Base-by-base conservation (phyloP, 1,140 invertebrate species). In the Homalodisca vitripennis region DNA sequence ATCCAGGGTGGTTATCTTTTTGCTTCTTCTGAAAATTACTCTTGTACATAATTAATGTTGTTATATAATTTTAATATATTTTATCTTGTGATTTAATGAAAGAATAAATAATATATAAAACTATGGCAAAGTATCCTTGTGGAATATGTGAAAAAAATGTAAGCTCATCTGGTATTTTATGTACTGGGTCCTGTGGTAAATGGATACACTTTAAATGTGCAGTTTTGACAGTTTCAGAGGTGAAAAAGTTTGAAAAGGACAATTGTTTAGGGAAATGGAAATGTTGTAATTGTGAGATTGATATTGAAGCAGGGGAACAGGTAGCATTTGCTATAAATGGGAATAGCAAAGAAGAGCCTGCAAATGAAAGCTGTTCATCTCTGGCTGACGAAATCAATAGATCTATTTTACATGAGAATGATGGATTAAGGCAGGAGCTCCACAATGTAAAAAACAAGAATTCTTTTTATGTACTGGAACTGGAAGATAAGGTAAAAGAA, bases 81-180 rank as follows among this genome's bases (percentile, higher is more conserved):
- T n/a, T n/a, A n/a, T n/a, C n/a, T n/a, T n/a, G n/a, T n/a, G n/a
- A n/a, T n/a, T n/a, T n/a, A n/a, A n/a, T n/a, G n/a, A n/a, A n/a
- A n/a, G n/a, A n/a, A n/a, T n/a, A n/a, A n/a, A n/a, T n/a, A n/a
- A n/a, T 41, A 41, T 17, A 41, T 41, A 41, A 41, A 6, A 6
- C 48, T 51, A 22, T 51, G 48, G 48, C 2, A 22, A 20, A 22
- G n/a, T n/a, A n/a, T n/a, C n/a, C n/a, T n/a, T n/a, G n/a, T n/a
- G n/a, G n/a, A n/a, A n/a, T n/a, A n/a, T 51, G 48, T 51, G 48
- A 51, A n/a, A 51, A 51, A 51, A 51, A 51, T 51, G 48, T 22
- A 14, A n/a, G 48, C 48, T 20, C 48, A n/a, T 51, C 48, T 51
- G 6, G 14, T 51, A 51, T 51, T 51, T 51, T 10, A 10, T 51